Evolutionary conservation across 2,888 invertebrate species (phyloP).

Genomic region (Bedellia somnulentella): DNA sequence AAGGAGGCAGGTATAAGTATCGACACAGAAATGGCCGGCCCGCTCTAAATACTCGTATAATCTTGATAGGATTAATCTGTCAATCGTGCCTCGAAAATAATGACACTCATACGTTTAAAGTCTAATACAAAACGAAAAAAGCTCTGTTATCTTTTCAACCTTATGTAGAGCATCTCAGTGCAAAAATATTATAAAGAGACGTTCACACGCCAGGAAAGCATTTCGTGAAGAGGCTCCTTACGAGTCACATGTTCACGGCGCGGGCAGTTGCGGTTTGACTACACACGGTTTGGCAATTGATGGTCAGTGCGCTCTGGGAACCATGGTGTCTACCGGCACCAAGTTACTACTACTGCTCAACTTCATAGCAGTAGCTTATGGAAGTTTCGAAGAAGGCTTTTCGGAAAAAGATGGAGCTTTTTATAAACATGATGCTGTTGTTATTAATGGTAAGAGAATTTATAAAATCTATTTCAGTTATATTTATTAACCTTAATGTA

Average conservation of each 20-base stretch:
- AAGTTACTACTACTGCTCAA: constrained; percentile 26
- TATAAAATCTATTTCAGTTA: background rate
- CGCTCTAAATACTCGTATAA: no score
- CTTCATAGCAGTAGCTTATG: constrained; percentile 25
- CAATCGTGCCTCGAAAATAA: constrained; percentile 23
- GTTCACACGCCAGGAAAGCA: constrained; percentile 34
- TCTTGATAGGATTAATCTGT: constrained; percentile 16
- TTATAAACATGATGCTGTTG: constrained; percentile 49
- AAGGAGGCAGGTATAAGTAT: no score
- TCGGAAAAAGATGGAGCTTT: constrained; percentile 37
- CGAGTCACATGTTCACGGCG: constrained; percentile 39
- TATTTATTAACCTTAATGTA: no score
- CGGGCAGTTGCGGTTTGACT: no score
- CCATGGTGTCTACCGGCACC: constrained; percentile 26
- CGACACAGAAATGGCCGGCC: no score
- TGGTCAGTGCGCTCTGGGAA: no score
- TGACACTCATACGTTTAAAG: constrained; percentile 36
- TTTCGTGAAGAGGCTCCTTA: constrained; percentile 53
- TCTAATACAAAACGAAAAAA: constrained; percentile 45
- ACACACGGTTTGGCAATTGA: constrained; percentile 11
- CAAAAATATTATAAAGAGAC: constrained; percentile 54
- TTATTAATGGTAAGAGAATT: constrained; percentile 50
- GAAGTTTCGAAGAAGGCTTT: constrained; percentile 30
- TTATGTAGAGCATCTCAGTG: constrained; percentile 45
- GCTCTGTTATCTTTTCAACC: constrained; percentile 49